phyloP scores from a whole-genome alignment of 2,113 vertebrate species.

The Tetraodon nigroviridis region DNA sequence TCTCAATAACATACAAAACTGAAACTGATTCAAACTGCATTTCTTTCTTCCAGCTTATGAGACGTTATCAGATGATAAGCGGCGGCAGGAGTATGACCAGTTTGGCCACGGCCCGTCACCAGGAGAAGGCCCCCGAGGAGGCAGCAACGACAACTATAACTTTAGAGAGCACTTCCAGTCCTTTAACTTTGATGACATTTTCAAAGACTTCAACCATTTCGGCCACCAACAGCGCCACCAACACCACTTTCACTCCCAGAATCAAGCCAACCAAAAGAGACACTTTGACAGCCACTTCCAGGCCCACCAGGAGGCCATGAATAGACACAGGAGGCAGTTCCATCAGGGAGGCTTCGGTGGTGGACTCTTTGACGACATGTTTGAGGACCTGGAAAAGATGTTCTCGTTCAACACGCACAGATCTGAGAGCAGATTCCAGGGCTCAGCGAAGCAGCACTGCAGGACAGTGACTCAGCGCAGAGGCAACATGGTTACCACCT shows the following conservation, averaged over 20 bases:
- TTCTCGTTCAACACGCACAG: conserved; percentile 86
- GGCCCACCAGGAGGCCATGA: conserved; percentile 76
- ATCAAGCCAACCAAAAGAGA: conserved; percentile 77
- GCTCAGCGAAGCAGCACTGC: conserved; percentile 84
- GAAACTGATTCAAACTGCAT: background rate
- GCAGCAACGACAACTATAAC: conserved; percentile 60
- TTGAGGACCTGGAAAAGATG: conserved; percentile 97
- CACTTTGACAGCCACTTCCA: conserved; percentile 90
- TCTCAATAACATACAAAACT: background rate
- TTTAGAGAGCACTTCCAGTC: conserved; percentile 79
- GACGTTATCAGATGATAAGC: conserved; percentile 86
- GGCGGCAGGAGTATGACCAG: conserved; percentile 86
- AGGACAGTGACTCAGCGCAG: conserved; percentile 92
- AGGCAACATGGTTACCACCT: conserved; percentile 97
- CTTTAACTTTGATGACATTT: conserved; percentile 93
- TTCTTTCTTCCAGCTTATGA: conserved; percentile 81
- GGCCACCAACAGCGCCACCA: conserved; percentile 75
- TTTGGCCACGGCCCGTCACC: conserved; percentile 74
- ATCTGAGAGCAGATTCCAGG: conserved; percentile 79
- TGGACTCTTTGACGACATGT: conserved; percentile 88
- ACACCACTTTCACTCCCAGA: conserved; percentile 57
- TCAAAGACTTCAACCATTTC: conserved; percentile 87
- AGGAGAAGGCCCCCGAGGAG: conserved; percentile 49
- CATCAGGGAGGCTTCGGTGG: conserved; percentile 78
- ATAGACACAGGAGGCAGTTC: conserved; percentile 79